Evolutionary conservation across 2,888 invertebrate species (phyloP), one percentile per base, ranked within the genome.

Genomic region (Pristionchus entomophagus): DNA sequence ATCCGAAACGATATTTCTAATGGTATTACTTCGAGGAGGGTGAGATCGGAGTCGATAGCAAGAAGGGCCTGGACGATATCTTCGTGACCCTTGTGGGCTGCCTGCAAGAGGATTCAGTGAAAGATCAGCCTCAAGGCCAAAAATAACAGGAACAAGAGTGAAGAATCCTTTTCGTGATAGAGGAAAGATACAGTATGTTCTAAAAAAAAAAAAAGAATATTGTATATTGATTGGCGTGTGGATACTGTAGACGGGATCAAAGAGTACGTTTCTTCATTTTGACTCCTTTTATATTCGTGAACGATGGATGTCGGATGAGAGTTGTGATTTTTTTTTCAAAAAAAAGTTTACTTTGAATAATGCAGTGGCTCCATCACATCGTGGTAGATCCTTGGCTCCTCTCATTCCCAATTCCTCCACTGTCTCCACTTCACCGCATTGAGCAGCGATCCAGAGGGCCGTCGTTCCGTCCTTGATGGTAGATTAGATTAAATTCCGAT

Each of bases 371-470:
- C 97, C 97, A 94, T 97, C 97, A 96, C 97, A 97, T 49, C 87
- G 65, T 26, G 87, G 84, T n/a, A 56, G 41, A 81, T 89, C 89
- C 51, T 86, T 94, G 56, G 97, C 97, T 73, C 97, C 97, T 90
- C 95, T 95, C 92, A 96, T 96, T 88, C 97, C 95, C 91, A 98
- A 95, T 92, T 96, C 95, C 89, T 96, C 95, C 86, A 96, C 97
- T 78, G 96, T 96, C 93, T 96, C 96, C 93, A 96, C 96, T 32
- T 85, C 85, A 0, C 97, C 97, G 96, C 97, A 97, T 95, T 98
- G 98, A 89, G 97, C 96, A 59, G 97, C 96, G 92, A 98, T 97
- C 97, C 97, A 98, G 89, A 98, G 95, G 88, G 97, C 96, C 78
- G 97, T 96, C 32, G 95, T 94, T 78, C 94, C 94, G 89, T 95